A percentile compares a stretch with the other conserved stretches of the same genome.
These are phyloP conservation scores for Plectus sambesii DNA, from an alignment of 1,140 invertebrate species.

Conservation along the genomic window DNA sequence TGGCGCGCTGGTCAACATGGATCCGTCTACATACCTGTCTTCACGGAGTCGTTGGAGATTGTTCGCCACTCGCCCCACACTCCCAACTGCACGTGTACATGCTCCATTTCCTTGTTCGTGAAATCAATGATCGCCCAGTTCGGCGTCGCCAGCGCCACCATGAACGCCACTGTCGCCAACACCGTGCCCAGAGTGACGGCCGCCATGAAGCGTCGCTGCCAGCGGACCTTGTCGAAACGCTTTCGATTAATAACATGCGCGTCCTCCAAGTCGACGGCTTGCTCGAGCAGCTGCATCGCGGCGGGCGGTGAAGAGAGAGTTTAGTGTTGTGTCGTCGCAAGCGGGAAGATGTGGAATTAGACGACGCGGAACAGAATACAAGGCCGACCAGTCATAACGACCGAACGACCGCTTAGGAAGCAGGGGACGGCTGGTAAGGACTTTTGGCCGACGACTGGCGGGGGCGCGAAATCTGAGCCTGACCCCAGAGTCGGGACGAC, in stretches of 20 bases:
- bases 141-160: slow-evolving; percentile 28
- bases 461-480: too few relatives aligned
- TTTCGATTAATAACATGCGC: slow-evolving; percentile 33
- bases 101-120: slow-evolving; percentile 28
- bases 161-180: slow-evolving; percentile 20
- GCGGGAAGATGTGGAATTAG: too few relatives aligned
- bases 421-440: too few relatives aligned
- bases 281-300: slow-evolving; percentile 32
- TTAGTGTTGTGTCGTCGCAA: too few relatives aligned
- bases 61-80: slow-evolving; percentile 41
- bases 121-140: slow-evolving; percentile 38
- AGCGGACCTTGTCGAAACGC: slow-evolving; percentile 29
- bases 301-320: too few relatives aligned
- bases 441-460: too few relatives aligned
- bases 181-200: slow-evolving; percentile 24
- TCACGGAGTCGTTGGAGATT: slow-evolving; percentile 16
- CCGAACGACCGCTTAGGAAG: too few relatives aligned
- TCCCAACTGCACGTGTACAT: slow-evolving; percentile 36
- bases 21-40: slow-evolving; percentile 14
- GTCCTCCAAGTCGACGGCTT: slow-evolving; percentile 33
- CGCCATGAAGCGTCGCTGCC: slow-evolving; percentile 33
- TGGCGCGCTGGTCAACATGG: too few relatives aligned
- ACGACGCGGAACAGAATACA: too few relatives aligned
- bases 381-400: too few relatives aligned
- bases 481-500: too few relatives aligned